Evolutionary conservation across 2,797 vertebrate species (phyloP), one percentile per base, ranked within the genome.

Genomic region (Vireo griseus): DNA sequence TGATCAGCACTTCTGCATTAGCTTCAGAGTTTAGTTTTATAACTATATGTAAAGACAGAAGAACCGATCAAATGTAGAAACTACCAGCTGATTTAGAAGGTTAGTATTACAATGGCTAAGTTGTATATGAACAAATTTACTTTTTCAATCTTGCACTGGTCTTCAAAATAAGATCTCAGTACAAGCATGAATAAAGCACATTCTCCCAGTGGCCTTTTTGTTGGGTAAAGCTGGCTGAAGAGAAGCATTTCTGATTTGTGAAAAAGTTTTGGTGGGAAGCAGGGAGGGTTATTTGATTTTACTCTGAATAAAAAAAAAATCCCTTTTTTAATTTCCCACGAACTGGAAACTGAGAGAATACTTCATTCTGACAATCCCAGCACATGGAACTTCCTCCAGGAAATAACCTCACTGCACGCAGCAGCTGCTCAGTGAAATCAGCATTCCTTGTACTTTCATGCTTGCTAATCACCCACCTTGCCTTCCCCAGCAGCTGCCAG

Each of bases 401-500:
- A 96, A 96, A 90, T 37, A 92, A 78, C 10, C 59, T 51, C 62
- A 31, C 25, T 42, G n/a, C 55, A 48, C 1, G 7, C 80, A 92
- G 86, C 95, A 96, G 95, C 90, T 95, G 96, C 76, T 88, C 9
- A 1, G 54, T 86, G 55, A 92, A 86, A 90, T 75, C 31, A 8
- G 1, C 59, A 42, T 83, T 92, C 69, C 29, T 13, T 35, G 45
- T 31, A 10, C 57, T 91, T 71, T 91, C 90, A 94, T 6, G 51
- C 90, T 62, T 20, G 44, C 68, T 75, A 3, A 75, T 68, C 22
- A 1, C 24, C 63, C 61, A 50, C 75, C 35, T 28, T 25, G 16
- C 63, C 9, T n/a, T 39, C 31, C 47, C 42, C 17, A 24, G 92
- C 94, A 93, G 89, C 89, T 95, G 92, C 85, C 44, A 19, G 51